Evolutionary conservation across 2,888 invertebrate species (phyloP).

Genomic region (Colletes collaris): DNA sequence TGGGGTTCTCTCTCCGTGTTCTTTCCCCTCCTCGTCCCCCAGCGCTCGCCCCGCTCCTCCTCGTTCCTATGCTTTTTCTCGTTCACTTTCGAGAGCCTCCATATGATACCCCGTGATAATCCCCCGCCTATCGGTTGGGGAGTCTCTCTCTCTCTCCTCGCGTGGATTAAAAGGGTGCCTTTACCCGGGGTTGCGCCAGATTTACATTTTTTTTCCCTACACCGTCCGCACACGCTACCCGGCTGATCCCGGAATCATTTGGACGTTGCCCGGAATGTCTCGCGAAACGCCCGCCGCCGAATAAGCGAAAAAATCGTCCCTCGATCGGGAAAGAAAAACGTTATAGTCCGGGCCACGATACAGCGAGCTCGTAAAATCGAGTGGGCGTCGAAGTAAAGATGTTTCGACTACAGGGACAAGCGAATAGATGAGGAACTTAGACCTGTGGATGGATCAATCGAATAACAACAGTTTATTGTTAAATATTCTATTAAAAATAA

Average conservation of each 20-base stretch:
- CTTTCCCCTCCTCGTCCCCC: slow-evolving; percentile 10
- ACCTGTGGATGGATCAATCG: too few species aligned
- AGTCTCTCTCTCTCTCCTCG: slow-evolving; percentile 39
- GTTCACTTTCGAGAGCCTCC: slow-evolving; percentile 77
- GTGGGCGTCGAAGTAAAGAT: too few species aligned
- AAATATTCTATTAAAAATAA: too few species aligned
- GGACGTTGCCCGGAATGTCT: slow-evolving; percentile 22
- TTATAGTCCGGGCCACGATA: too few species aligned
- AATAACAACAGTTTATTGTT: too few species aligned
- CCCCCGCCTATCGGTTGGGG: slow-evolving; percentile 69
- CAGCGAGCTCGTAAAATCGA: too few species aligned
- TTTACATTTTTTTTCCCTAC: slow-evolving; percentile 60
- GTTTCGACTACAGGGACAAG: too few species aligned
- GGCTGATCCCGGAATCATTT: slow-evolving; percentile 40
- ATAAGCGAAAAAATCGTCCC: neutral
- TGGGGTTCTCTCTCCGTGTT: slow-evolving; percentile 66
- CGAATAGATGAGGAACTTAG: too few species aligned
- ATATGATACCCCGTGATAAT: slow-evolving; percentile 80
- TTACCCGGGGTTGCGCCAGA: slow-evolving; percentile 63
- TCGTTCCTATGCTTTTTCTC: slow-evolving; percentile 62
- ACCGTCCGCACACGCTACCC: neutral
- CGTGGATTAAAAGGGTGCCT: slow-evolving; percentile 73
- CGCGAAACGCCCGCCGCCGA: slow-evolving; percentile 26
- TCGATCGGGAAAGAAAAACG: too few species aligned
- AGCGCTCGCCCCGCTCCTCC: slow-evolving; percentile 28